Base-by-base conservation (phyloP, 2,113 vertebrate species). In the Hippocampus guttulatus region DNA sequence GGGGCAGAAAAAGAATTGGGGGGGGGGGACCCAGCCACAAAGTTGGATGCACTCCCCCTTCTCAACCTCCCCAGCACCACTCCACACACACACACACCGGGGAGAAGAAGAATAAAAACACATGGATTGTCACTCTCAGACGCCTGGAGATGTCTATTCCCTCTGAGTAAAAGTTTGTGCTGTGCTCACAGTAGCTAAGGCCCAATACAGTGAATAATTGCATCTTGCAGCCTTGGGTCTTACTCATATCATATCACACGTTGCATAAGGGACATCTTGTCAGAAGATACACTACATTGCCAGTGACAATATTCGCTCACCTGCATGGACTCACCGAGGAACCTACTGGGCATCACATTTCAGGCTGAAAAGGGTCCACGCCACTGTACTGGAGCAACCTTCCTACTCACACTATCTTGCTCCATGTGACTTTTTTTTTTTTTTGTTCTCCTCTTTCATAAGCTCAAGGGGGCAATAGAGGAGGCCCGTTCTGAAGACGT, bases 61-160 rank as follows among this genome's bases (percentile, higher is more conserved):
- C 3, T 40, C 40, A 64, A 73, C 23, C 71, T 67, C 69, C 72
- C 76, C 60, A 70, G 21, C 80, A 58, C 58, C 18, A 23, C 69
- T 21, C 12, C 20, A 21, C 69, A 23, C 10, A 30, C 10, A 30
- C 14, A 71, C 58, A 68, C 45, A 43, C 12, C 3, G 10, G 5
- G 3, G 8, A 4, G 1, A 3, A 18, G 11, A 40, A 54, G 3
- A 38, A 23, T 25, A 60, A 64, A 21, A 8, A 41, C 20, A 60
- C 12, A 54, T 21, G 38, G 74, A 68, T 78, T 75, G 76, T 87
- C 78, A 87, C 78, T 67, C 66, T 69, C 49, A 81, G 78, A 81
- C 57, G 74, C 83, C 81, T 76, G 61, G 71, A 85, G 87, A 85
- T 85, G 84, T 85, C 85, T 78, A 83, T 86, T 78, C 55, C 68